Evolutionary conservation across 2,888 invertebrate species (phyloP).

Genomic region (Elmis aenea): DNA sequence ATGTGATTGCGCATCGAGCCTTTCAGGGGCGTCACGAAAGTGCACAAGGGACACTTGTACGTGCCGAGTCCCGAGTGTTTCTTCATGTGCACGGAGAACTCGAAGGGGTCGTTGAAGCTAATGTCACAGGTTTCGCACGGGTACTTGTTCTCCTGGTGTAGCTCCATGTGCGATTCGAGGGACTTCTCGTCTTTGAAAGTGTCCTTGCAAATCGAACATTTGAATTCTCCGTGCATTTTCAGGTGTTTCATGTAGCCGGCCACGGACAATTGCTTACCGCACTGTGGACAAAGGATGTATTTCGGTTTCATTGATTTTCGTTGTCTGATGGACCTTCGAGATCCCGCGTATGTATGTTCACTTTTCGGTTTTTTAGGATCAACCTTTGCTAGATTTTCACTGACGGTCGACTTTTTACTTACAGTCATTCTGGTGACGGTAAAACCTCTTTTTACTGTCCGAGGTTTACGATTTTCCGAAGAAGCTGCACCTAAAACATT

Average conservation of each 20-base stretch:
- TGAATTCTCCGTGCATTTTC: slow-evolving; percentile 2
- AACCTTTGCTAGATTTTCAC: no score
- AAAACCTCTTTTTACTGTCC: no score
- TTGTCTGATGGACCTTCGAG: no score
- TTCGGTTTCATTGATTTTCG: no score
- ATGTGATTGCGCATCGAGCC: slow-evolving; percentile 23
- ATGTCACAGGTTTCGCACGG: slow-evolving; percentile 29
- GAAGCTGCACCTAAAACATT: no score
- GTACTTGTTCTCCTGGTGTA: slow-evolving; percentile 27
- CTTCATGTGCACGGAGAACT: slow-evolving; percentile 21
- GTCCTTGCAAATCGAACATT: slow-evolving; percentile 1
- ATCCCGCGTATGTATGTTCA: no score
- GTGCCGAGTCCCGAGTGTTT: slow-evolving; percentile 16
- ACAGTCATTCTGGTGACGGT: no score
- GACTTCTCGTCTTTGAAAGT: slow-evolving; percentile 15
- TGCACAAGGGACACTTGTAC: slow-evolving; percentile 18
- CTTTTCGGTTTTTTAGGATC: no score
- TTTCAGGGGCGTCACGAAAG: slow-evolving; percentile 19
- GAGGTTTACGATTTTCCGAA: no score
- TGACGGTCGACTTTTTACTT: no score
- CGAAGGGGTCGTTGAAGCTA: slow-evolving; percentile 26
- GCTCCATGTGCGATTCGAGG: slow-evolving; percentile 28
- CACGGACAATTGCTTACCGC: slow-evolving; percentile 33
- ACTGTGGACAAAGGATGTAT: slow-evolving; percentile 27
- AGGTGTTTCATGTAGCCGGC: slow-evolving; percentile 1